Evolutionary conservation across 2,797 vertebrate species (phyloP).

Genomic region (Anguilla obscura): DNA sequence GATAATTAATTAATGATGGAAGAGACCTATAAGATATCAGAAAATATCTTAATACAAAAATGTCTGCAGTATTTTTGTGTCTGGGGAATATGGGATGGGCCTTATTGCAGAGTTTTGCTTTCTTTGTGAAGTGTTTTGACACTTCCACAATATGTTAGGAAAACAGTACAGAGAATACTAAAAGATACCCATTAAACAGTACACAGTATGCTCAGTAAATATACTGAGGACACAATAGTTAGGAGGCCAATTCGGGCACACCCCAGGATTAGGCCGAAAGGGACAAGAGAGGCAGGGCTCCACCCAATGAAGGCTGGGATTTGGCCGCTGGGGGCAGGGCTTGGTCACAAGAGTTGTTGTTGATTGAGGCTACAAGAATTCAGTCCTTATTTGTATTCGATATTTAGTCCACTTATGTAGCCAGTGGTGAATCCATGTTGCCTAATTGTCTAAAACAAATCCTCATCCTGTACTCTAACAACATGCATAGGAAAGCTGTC

Average conservation of each 20-base stretch:
- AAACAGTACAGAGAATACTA: too few relatives aligned
- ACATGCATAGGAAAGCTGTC: background rate
- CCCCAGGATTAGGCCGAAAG: background rate
- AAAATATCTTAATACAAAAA: too few relatives aligned
- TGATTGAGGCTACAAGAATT: background rate
- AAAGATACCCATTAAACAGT: too few relatives aligned
- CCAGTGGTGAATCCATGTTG: background rate
- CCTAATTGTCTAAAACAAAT: background rate
- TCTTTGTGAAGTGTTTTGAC: background rate
- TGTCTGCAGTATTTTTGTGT: background rate
- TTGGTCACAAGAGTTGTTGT: background rate
- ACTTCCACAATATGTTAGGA: background rate
- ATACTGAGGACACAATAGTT: too few relatives aligned
- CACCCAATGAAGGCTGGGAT: background rate
- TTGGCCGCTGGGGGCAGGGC: background rate
- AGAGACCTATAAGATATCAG: too few relatives aligned
- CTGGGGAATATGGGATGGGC: background rate
- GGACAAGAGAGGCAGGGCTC: background rate
- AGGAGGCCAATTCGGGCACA: too few relatives aligned
- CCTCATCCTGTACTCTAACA: background rate
- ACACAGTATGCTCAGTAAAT: too few relatives aligned
- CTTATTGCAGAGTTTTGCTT: background rate
- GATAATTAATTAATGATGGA: too few relatives aligned
- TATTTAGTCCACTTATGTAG: background rate
- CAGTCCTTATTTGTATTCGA: background rate